Evolutionary conservation across 2,797 vertebrate species (phyloP), one percentile per base, ranked within the genome.

Genomic region (Onychomys torridus): DNA sequence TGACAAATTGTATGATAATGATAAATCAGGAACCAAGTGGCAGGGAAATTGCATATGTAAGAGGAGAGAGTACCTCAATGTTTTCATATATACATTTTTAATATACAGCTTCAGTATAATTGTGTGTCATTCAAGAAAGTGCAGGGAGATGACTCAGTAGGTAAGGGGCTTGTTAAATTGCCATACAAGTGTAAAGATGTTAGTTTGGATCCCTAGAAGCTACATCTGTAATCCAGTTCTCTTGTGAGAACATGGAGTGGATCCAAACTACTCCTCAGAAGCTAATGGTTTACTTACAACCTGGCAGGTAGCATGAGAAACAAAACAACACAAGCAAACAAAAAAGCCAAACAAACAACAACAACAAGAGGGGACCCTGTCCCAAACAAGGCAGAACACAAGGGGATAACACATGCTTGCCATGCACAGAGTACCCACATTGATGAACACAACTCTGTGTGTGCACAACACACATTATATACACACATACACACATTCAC

Each of bases 21-120:
- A 67, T 55, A 93, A 77, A 75, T 34, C 29, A 84, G 65, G 86
- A 92, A 43, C n/a, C 77, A 96, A 94, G 79, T 93, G 78, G 88
- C 93, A 84, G 12, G 21, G 61, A 90, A 94, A 89, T 63, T 21
- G 17, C 37, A 87, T 10, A 7, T 17, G 49, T 84, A 81, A 85
- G 9, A 40, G 16, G 27, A 82, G 59, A 85, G 4, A 75, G 19
- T 29, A 34, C 52, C 65, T 90, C 29, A 14, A 1, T 77, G 37
- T 84, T 77, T 86, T 94, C 63, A 75, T 87, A 55, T 5, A 59
- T 59, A 2, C 10, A 7, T 78, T 81, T 57, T 34, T 78, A 92
- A 43, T 61, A 88, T 9, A 59, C 61, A 27, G 11, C 49, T 79
- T 93, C 12, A 25, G 2, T 40, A 67, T 81, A 82, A 46, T 49